These are phyloP conservation scores for Chelonus insularis DNA, from an alignment of 1,140 invertebrate genomes.

Conservation along the genomic window DNA sequence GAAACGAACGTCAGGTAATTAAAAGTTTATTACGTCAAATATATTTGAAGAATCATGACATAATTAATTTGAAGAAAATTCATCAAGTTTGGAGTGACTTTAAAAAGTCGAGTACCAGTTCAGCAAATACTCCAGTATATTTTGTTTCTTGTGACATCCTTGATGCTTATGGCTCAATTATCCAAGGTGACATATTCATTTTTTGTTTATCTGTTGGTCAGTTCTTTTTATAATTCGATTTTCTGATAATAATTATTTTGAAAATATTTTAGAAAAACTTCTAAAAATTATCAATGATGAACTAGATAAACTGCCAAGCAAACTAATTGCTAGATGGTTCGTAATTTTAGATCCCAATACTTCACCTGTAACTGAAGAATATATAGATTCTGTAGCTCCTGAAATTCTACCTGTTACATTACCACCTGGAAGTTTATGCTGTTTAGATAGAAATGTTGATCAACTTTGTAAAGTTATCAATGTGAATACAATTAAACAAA, in stretches of 20 bases:
- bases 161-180: slow-evolving; percentile 12
- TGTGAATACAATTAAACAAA: neutral
- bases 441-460: neutral
- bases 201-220: too few relatives aligned
- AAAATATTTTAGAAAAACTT: neutral
- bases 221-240: neutral
- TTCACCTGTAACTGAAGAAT: too few relatives aligned
- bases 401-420: neutral
- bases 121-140: neutral
- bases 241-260: neutral
- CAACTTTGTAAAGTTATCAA: neutral
- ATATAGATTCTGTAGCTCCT: neutral
- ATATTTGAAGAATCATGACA: neutral
- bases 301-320: neutral
- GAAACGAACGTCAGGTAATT: neutral
- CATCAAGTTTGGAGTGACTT: neutral
- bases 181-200: slow-evolving; percentile 1
- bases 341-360: neutral
- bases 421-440: neutral
- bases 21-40: neutral
- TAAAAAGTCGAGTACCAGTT: neutral
- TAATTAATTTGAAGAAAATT: neutral
- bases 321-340: neutral
- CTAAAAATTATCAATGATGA: neutral
- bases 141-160: slow-evolving; percentile 18